phyloP scores from a whole-genome alignment of 2,113 vertebrate species.

The Anser brachyrhynchus region DNA sequence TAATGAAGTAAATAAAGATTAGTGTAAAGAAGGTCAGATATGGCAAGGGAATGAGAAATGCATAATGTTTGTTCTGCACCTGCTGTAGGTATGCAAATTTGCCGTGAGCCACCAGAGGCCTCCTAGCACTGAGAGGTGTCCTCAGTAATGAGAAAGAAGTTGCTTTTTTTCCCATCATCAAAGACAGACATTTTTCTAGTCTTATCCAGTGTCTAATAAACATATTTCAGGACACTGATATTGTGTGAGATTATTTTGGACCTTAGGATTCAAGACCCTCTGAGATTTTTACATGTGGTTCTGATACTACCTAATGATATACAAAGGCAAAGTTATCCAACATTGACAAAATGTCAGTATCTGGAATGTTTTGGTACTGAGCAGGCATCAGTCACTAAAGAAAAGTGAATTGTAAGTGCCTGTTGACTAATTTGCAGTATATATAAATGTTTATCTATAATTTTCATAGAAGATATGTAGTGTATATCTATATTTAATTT shows the following conservation, averaged over 20 bases:
- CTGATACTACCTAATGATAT: neutral
- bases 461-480: neutral
- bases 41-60: neutral
- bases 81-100: conserved; percentile 11
- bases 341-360: neutral
- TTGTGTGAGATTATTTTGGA: neutral
- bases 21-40: neutral
- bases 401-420: neutral
- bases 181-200: neutral
- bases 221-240: neutral
- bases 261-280: neutral
- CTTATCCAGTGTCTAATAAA: neutral
- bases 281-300: neutral
- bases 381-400: neutral
- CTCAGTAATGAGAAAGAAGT: neutral
- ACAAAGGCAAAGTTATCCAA: neutral
- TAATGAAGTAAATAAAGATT: conserved; percentile 41
- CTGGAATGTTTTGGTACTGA: neutral
- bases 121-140: neutral
- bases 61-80: neutral
- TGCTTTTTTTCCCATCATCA: neutral
- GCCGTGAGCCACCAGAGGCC: neutral
- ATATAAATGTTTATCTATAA: neutral
- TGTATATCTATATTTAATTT: neutral
- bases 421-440: neutral